Evolutionary conservation across 1,140 invertebrate species (phyloP).

Genomic region (Drosophila teissieri): DNA sequence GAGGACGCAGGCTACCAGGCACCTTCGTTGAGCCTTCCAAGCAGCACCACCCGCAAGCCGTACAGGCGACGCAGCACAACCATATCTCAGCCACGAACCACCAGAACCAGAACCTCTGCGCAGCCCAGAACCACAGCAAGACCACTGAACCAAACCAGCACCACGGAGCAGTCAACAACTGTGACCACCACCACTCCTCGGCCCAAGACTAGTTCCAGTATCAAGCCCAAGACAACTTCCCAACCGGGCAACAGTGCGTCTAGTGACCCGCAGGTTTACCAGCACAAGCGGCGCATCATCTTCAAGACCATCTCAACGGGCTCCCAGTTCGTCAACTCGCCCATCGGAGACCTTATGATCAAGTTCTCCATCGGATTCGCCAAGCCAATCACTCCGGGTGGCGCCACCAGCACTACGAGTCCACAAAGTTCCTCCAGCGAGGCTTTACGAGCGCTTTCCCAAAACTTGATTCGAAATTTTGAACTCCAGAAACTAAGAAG

Average conservation of each 20-base stretch:
- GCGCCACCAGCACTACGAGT: not conserved
- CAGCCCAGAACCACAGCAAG: conserved; percentile 15
- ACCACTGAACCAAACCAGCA: conserved; percentile 26
- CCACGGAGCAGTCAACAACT: conserved; percentile 18
- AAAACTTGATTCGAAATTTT: conserved; percentile 54
- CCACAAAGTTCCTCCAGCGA: conserved; percentile 38
- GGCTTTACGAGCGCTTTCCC: conserved; percentile 51
- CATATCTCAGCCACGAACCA: conserved; percentile 46
- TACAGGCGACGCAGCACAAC: conserved; percentile 22
- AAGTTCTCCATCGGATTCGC: conserved; percentile 79
- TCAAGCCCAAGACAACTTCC: conserved; percentile 1
- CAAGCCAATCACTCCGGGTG: conserved; percentile 36
- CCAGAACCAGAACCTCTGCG: conserved; percentile 15
- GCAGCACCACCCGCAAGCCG: conserved; percentile 14
- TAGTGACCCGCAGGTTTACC: conserved; percentile 58
- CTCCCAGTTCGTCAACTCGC: conserved; percentile 73
- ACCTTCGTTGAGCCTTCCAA: conserved; percentile 14
- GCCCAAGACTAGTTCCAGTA: conserved; percentile 9
- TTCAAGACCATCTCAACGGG: conserved; percentile 78
- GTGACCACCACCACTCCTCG: conserved; percentile 5
- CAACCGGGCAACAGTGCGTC: conserved; percentile 21
- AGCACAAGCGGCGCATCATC: conserved; percentile 74
- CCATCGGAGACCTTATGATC: conserved; percentile 76
- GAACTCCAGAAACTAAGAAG: conserved; percentile 60
- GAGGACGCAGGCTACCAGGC: conserved; percentile 45